phyloP scores from a whole-genome alignment of 1,140 invertebrate genomes.

The Penaeus chinensis region DNA sequence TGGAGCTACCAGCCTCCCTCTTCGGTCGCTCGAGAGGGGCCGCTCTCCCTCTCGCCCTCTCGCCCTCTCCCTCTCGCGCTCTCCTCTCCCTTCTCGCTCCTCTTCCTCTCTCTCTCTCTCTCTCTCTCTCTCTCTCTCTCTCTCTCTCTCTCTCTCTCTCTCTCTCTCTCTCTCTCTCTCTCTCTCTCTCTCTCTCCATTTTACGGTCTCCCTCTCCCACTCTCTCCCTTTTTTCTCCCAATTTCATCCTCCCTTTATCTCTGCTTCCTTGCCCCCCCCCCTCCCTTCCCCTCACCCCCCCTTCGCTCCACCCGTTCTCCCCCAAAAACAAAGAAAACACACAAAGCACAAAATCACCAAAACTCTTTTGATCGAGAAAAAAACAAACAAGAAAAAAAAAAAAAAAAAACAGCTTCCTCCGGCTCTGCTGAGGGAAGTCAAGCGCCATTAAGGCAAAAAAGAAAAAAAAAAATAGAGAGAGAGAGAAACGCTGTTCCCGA shows the following conservation, averaged over 20 bases:
- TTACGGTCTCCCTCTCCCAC: background rate
- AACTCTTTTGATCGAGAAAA: too few relatives aligned
- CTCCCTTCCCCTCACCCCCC: background rate
- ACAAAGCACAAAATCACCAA: too few relatives aligned
- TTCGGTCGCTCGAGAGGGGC: background rate
- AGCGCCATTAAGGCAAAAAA: too few relatives aligned
- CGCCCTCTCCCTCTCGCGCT: background rate
- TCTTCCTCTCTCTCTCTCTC: background rate
- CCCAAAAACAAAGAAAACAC: too few relatives aligned
- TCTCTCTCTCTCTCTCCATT: background rate
- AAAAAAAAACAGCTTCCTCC: too few relatives aligned
- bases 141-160: background rate
- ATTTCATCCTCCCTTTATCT: background rate
- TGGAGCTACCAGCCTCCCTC: background rate
- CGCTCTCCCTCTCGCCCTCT: background rate
- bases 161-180: background rate
- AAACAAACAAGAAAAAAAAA: too few relatives aligned
- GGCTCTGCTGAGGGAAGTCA: too few relatives aligned
- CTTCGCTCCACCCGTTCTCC: background rate
- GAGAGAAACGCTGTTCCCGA: too few relatives aligned
- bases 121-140: background rate
- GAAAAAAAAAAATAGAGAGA: too few relatives aligned
- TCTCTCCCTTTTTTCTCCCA: background rate
- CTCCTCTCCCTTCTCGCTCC: background rate
- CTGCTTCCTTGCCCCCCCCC: background rate